Base-by-base conservation (phyloP, 2,888 invertebrate species). In the Blera fallax region DNA sequence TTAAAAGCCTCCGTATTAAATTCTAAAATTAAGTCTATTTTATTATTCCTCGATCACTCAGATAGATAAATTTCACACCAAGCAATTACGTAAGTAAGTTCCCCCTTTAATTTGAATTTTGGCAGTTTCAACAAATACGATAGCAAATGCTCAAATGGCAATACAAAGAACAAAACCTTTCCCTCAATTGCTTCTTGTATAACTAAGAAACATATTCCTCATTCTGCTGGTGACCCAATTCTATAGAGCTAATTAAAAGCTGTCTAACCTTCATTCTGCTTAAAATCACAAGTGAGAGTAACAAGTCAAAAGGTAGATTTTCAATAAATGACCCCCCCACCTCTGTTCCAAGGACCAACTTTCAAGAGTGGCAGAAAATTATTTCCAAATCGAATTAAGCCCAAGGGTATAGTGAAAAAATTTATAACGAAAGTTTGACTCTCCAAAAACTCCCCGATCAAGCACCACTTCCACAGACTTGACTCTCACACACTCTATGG, bases 351-450 rank as follows among this genome's bases (percentile, higher is more conserved):
- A 80, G 60, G 74, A 77, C 32, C 7, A 70, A 82, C 77, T 77
- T 77, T 82, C 50, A 34, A 27, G 40, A 64, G 43, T 48, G 48
- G 50, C 64, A 32, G 32, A 52, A 60, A 76, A 82, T 77, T 70
- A 77, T 82, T 70, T 72, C 34, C 50, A 64, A 82, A 82, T 70
- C 82, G 62, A 77, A 82, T 82, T 70, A 82, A 58, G 34, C 50
- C 64, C 77, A 58, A 56, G 40, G 56, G 81, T 64, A 45, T 45
- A 56, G 40, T 34, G 40, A 34, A 52, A 56, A 76, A 70, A 77
- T 64, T 40, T 62, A 37, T 56, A 64, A 56, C 32, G 48, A 82
- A 82, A 82, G 82, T 77, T 82, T 70, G 58, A 77, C 81, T 70
- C 56, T 77, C 58, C 64, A 77, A 40, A 32, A 62, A 50, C n/a